phyloP scores from a whole-genome alignment of 2,113 vertebrate genomes.

The Sebastes fasciatus region DNA sequence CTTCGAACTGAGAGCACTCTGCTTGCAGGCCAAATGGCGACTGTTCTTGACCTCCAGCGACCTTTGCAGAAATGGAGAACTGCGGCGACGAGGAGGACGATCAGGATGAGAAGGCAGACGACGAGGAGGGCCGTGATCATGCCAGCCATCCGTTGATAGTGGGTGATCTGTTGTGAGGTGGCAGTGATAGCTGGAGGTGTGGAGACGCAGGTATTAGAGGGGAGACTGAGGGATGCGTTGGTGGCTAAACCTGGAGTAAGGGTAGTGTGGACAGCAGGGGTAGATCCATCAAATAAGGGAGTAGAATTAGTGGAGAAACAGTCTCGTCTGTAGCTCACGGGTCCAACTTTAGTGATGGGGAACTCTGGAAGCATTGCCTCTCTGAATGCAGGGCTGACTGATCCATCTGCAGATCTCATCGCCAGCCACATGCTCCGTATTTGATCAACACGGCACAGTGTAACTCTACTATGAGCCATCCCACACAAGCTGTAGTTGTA shows the following conservation, averaged over 20 bases:
- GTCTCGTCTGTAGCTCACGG: constrained; percentile 39
- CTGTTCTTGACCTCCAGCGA: constrained; percentile 9
- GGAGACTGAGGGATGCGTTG: neutral
- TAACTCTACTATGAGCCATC: neutral
- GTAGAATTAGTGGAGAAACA: constrained; percentile 27
- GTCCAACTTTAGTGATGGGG: constrained; percentile 49
- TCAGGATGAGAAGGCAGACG: constrained; percentile 46
- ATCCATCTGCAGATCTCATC: no score
- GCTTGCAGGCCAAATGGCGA: constrained; percentile 27
- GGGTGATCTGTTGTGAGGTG: neutral
- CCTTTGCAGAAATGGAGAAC: constrained; percentile 41
- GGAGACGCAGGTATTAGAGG: neutral
- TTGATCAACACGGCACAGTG: no score
- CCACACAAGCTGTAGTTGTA: constrained; percentile 63
- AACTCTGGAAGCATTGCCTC: constrained; percentile 76
- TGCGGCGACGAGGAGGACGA: constrained; percentile 5
- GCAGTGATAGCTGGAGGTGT: no score
- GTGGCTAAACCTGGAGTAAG: no score
- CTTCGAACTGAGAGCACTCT: constrained; percentile 10
- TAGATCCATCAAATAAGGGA: neutral
- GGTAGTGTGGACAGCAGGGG: neutral
- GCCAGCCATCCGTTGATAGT: neutral
- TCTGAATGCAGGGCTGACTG: constrained; percentile 51
- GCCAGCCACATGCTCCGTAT: no score
- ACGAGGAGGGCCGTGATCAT: constrained; percentile 41